These are phyloP conservation scores for Diplazon laetatorius DNA, from an alignment of 2,888 invertebrate species.

Conservation along the genomic window DNA sequence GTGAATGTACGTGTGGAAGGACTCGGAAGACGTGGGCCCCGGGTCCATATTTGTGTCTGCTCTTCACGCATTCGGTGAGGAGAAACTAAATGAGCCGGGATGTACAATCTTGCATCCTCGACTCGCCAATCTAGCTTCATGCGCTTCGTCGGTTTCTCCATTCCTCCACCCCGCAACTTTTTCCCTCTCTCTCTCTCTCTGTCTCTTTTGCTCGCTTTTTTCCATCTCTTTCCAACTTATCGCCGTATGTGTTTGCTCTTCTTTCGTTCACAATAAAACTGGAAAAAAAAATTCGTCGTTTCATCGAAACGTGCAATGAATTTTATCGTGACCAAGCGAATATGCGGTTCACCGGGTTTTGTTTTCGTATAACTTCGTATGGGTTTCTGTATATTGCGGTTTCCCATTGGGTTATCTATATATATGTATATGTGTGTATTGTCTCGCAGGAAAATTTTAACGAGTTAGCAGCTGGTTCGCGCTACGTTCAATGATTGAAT, in stretches of 20 bases:
- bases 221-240: background rate
- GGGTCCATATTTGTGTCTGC: background rate
- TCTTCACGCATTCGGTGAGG: background rate
- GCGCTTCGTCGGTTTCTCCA: background rate
- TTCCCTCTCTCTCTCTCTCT: background rate
- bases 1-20: constrained; percentile 7
- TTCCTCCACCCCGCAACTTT: background rate
- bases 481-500: constrained; percentile 47
- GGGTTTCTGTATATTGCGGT: constrained; percentile 22
- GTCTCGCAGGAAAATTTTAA: constrained; percentile 39
- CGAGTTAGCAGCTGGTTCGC: constrained; percentile 57
- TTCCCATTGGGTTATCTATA: too few species aligned
- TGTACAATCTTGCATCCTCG: constrained; percentile 6
- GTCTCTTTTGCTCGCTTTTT: too few species aligned
- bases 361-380: background rate
- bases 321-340: background rate
- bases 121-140: constrained; percentile 9
- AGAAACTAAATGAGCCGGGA: constrained; percentile 19
- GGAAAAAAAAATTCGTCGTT: constrained; percentile 5
- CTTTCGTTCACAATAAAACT: background rate
- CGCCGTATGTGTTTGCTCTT: background rate
- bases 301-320: background rate
- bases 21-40: background rate
- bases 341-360: constrained; percentile 3
- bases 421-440: constrained; percentile 6